Base-by-base conservation (phyloP, 2,797 vertebrate genomes). In the Helostoma temminkii region DNA sequence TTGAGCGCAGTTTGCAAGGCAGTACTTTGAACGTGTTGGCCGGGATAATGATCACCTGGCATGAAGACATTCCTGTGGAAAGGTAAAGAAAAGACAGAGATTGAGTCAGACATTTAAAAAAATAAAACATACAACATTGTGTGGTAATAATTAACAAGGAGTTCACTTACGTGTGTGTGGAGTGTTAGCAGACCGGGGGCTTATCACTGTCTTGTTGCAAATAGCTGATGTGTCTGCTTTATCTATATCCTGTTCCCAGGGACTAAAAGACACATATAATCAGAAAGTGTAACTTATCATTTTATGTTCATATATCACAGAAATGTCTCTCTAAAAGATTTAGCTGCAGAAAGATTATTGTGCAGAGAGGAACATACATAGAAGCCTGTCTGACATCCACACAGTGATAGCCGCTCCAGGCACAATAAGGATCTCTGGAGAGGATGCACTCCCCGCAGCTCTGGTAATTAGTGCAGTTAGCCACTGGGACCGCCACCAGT, bases 391-490 rank as follows among this genome's bases (percentile, higher is more conserved):
- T 92, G 71, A 94, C 86, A 64, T 93, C 92, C 24, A 42, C 87
- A 81, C 98, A 99, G 69, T 89, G 86, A 1, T 82, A 92, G 49
- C 88, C 89, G 2, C 84, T 92, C 98, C 98, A 99, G n/a, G 94
- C 96, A 0, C 97, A 99, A 93, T 97, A 98, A 3, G 97, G 97
- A 80, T 99, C 98, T 76, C 97, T 95, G 4, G 97, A 95, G 43
- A 99, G 94, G 78, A 99, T 74, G 24, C 98, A 99, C 68, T 99
- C 97, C 21, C 96, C 97, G 2, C 98, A 99, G 93, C 93, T 97
- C 82, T 70, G 93, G 77, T 99, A 97, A 71, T 97, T 95, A 81
- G 94, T 95, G 90, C 98, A 99, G 92, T 97, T 98, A 71, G 97
- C 96, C 0, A 98, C 93, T 0, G 96, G 95, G 70, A 98, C 94